Evolutionary conservation across 2,888 invertebrate genomes (phyloP), one percentile per base, ranked within the genome.

Genomic region (Saturnia pavonia): DNA sequence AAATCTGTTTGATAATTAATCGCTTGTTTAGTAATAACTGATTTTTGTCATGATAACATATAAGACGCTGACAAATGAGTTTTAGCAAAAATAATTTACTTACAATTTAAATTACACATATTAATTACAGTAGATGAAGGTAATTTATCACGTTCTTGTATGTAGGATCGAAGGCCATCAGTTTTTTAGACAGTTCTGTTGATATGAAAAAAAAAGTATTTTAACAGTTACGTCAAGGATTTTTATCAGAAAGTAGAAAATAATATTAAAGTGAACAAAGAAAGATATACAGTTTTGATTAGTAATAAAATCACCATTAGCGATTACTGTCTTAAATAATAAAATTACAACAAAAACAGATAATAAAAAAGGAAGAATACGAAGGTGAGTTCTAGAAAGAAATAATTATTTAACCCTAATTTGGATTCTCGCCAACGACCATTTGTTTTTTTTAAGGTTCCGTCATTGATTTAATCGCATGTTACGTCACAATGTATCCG

Each of bases 401-500:
- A 60, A 60, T 60, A 27, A 60, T 60, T 60, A 60, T 60, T 60
- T 60, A 60, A 60, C 57, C 57, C 57, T 60, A 60, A 60, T 60
- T 60, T 60, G 27, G 25, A 60, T 60, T 60, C 57, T 60, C 3
- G 12, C 63, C 42, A 57, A 67, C 40, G 25, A 51, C 63, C 12
- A 40, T 43, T 51, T 19, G 8, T 54, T 34, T 70, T 67, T 60
- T 71, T 60, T 27, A 40, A n/a, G 54, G 25, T 67, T 9, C 54
- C 45, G 42, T 54, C 68, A 63, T 65, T 71, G 71, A 71, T 71
- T 82, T 80, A 78, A 80, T 70, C 70, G 67, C 70, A 60, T 82
- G 79, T 85, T 80, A 87, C 83, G 81, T 88, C 89, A 86, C 86
- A 82, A 82, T 80, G 77, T 74, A 81, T 80, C 81, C 81, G 79